Base-by-base conservation (phyloP, 2,797 vertebrate species). In the Momotus momota region DNA sequence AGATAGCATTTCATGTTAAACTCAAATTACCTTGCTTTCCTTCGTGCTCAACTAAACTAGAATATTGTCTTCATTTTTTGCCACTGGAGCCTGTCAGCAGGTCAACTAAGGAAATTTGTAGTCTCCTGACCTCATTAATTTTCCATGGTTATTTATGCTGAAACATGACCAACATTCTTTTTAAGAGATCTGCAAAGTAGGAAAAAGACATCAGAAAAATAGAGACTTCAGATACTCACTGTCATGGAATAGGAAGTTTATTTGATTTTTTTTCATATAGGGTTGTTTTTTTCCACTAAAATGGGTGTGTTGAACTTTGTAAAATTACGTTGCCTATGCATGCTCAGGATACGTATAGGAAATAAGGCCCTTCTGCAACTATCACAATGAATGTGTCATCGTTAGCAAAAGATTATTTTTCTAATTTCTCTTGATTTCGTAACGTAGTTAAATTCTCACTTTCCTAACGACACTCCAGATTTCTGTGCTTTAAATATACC, bases 1-100 rank as follows among this genome's bases (percentile, higher is more conserved):
- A 84, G 48, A 25, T 92, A 86, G 70, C 49, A 66, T 61, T 95
- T 86, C 20, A 10, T 93, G 45, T 88, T 90, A 69, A 92, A 71
- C 43, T 84, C 22, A 22, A 51, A 88, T 82, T 55, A 69, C 49
- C 25, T 74, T 70, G 4, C 71, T 96, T 82, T 94, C 57, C 85
- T 89, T 77, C 1, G 6, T 82, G 31, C 29, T 60, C 86, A 74
- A 69, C 17, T 46, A 51, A 77, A 74, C 70, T 22, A 43, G 33
- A 72, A 8, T 48, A 90, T 66, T 60, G 35, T 48, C 54, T 38
- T 10, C 7, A 2, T 25, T 73, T 73, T 91, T 81, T 61, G 33
- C 29, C 15, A 14, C 21, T 48, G 43, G 16, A 92, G 12, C 31
- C 62, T 81, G 51, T 40, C 45, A 46, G 26, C 14, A 35, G 27